A percentile compares a stretch with the other conserved stretches of the same genome.
Conservation (phyloP, 1,140 invertebrate genomes). For the Drosophila serrata region DNA sequence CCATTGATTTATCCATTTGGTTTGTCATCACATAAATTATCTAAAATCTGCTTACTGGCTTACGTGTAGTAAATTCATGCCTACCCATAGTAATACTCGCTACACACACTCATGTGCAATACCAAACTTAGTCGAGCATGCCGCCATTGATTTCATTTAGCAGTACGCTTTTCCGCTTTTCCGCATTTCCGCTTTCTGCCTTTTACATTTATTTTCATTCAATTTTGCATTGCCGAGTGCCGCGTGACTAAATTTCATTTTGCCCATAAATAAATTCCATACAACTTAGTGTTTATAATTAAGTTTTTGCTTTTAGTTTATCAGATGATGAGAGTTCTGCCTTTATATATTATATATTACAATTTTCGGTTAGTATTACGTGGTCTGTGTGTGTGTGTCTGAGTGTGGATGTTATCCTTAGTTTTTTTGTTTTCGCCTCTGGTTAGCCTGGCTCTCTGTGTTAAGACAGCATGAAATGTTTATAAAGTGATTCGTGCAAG, state of each 20-base stretch:
- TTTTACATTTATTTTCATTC: constrained; percentile 17
- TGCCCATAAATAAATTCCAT: constrained; percentile 58
- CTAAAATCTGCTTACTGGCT: constrained; percentile 71
- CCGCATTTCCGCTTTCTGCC: constrained; percentile 3
- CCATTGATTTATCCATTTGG: constrained; percentile 55
- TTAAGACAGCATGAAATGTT: constrained; percentile 54
- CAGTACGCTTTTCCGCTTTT: constrained; percentile 8
- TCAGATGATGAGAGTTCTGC: constrained; percentile 47
- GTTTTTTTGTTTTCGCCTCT: constrained; percentile 4
- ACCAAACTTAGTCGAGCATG: constrained; percentile 46
- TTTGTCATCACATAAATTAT: constrained; percentile 72
- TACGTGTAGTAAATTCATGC: constrained; percentile 76
- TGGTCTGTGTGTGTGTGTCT: constrained; percentile 13
- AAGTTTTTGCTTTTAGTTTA: constrained; percentile 40
- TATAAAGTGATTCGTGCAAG: constrained; percentile 49
- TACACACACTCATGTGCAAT: constrained; percentile 38
- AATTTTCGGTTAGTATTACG: constrained; percentile 42
- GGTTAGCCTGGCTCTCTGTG: constrained; percentile 38
- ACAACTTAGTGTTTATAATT: constrained; percentile 54
- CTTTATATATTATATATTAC: constrained; percentile 54
- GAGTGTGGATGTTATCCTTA: constrained; percentile 17
- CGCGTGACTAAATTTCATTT: constrained; percentile 53
- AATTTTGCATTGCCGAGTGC: constrained; percentile 21
- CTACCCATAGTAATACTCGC: constrained; percentile 60
- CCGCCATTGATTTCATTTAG: constrained; percentile 35